A percentile compares a stretch with the other conserved stretches of the same genome.
These are phyloP conservation scores for Himalopsyche tibetana DNA, from an alignment of 2,888 invertebrate genomes.

Conservation along the genomic window DNA sequence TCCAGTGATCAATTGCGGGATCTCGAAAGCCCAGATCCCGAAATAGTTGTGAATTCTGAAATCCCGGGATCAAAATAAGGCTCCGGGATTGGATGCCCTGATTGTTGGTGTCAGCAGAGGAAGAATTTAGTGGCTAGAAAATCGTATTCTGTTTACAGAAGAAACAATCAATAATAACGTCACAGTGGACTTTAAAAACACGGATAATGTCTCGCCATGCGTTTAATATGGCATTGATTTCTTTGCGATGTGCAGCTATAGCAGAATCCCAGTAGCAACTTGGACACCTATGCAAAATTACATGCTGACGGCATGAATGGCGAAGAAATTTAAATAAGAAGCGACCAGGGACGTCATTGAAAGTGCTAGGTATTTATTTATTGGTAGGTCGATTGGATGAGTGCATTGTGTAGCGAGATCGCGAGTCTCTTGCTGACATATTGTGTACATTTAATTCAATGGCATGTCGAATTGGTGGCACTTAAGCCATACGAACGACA, in stretches of 20 bases:
- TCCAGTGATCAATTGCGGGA: no score
- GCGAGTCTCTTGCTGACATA: background rate
- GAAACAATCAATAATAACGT: no score
- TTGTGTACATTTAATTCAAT: background rate
- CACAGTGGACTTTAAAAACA: no score
- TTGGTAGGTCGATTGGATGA: background rate
- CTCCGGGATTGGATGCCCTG: no score
- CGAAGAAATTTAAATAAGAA: constrained; percentile 1
- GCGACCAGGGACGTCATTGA: background rate
- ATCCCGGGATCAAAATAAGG: no score
- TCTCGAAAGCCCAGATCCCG: no score
- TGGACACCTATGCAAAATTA: background rate
- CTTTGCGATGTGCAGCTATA: background rate
- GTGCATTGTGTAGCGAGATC: background rate
- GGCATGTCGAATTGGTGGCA: constrained; percentile 21
- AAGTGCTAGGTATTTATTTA: background rate
- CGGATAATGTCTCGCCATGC: no score
- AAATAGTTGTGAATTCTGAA: no score
- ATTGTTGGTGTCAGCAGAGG: no score
- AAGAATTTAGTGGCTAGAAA: no score
- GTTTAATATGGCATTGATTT: background rate
- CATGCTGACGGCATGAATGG: background rate
- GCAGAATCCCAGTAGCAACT: background rate
- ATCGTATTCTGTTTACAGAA: no score
- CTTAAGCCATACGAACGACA: background rate